Percentiles rank a stretch among this genome's conserved stretches.
Evolutionary conservation across 2,113 vertebrate species (phyloP).

Genomic region (Echinops telfairi): DNA sequence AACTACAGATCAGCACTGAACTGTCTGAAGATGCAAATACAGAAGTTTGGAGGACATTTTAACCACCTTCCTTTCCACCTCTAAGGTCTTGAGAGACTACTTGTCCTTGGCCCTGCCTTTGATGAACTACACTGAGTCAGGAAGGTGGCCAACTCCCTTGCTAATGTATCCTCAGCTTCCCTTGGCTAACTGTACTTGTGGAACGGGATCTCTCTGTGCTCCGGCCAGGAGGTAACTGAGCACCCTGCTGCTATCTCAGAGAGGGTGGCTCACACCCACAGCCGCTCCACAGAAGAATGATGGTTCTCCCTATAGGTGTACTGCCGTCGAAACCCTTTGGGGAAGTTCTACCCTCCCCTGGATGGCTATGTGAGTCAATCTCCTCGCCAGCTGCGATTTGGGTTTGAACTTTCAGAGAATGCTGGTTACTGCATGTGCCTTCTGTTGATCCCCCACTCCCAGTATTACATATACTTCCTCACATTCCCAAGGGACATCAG

Average conservation of each 20-base stretch:
- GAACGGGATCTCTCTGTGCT: background rate
- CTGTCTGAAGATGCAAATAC: background rate
- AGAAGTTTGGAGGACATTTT: background rate
- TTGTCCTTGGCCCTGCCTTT: background rate
- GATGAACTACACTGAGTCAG: background rate
- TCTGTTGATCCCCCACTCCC: background rate
- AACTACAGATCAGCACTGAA: background rate
- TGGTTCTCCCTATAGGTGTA: too few species aligned
- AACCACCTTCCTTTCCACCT: rapidly evolving
- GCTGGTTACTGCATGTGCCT: rapidly evolving
- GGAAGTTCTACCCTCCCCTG: background rate
- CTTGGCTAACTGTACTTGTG: background rate
- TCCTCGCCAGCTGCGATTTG: background rate
- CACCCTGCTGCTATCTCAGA: background rate
- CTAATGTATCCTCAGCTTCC: rapidly evolving
- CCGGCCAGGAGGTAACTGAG: rapidly evolving
- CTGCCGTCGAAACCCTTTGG: background rate
- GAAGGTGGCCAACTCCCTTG: too few species aligned
- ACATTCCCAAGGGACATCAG: background rate
- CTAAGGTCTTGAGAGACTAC: background rate
- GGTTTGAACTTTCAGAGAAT: background rate
- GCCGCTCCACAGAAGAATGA: too few species aligned
- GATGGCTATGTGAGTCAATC: background rate
- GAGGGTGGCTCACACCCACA: background rate
- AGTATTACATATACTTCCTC: background rate